Base-by-base conservation (phyloP, 2,888 invertebrate genomes). In the Hirtodrosophila trivittata region DNA sequence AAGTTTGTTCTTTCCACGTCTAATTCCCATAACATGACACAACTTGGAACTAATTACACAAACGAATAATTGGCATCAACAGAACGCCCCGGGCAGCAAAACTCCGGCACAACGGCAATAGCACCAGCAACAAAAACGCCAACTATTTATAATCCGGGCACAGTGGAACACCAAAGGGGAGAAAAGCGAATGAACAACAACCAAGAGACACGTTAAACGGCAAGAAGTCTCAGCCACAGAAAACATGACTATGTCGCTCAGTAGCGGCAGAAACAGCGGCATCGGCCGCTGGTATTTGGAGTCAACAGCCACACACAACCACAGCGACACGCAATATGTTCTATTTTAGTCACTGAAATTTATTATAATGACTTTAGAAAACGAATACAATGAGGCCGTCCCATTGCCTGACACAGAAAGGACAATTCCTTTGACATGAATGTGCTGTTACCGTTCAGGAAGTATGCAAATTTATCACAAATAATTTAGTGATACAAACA, bases 281-380 rank as follows among this genome's bases (percentile, higher is more conserved):
- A 47, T 28, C 35, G 62, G 37, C 46, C 60, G 58, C 49, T 71
- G 73, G 42, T 62, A 70, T 77, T 77, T 74, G 77, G 75, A 69
- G 77, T 69, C 71, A 60, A 56, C 74, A 68, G 57, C 71, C 71
- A 66, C 52, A 45, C 47, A 70, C 28, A 41, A 10, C 43, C 28
- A 25, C 45, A 72, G 51, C 73, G 69, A 69, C 80, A 85, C 80
- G 70, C 78, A 85, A 78, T 82, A 70, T 75, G 76, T 75, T 81
- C 80, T 81, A 81, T 81, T 81, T 81, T 81, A 63, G 76, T 78
- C 69, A 57, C 55, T 63, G 52, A 75, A 77, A 75, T 70, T 60
- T 70, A 75, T 66, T 69, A 69, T 68, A 66, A 66, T 75, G 69
- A 62, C 65, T 57, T 63, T 66, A 68, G 50, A 57, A 46, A 75